Evolutionary conservation across 1,140 invertebrate genomes (phyloP).

Genomic region (Dendroctonus ponderosae): DNA sequence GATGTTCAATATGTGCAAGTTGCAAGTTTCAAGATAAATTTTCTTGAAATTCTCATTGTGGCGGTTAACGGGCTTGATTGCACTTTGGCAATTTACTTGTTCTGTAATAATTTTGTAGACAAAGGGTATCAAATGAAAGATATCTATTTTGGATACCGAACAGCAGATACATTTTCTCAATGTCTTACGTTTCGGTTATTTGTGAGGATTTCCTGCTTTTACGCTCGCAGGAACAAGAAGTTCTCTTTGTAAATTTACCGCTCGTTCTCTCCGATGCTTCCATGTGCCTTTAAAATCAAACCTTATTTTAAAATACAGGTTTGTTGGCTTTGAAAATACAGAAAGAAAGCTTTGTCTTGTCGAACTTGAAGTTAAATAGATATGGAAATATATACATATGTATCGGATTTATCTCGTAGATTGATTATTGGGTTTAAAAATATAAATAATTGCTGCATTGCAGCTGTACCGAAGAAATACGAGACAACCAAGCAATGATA

Average conservation of each 20-base stretch:
- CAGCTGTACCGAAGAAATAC: constrained; percentile 3
- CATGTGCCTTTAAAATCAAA: too few relatives aligned
- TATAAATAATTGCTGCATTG: neutral
- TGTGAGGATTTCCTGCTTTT: constrained; percentile 8
- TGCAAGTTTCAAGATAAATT: too few relatives aligned
- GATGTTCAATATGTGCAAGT: too few relatives aligned
- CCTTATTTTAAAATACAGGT: neutral
- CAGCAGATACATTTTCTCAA: constrained; percentile 5
- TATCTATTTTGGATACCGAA: too few relatives aligned
- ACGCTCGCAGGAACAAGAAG: neutral
- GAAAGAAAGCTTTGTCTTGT: neutral
- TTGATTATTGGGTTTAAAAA: neutral
- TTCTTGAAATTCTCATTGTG: too few relatives aligned
- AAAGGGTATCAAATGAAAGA: too few relatives aligned
- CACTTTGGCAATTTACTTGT: too few relatives aligned
- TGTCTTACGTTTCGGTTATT: constrained; percentile 8
- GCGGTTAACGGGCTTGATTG: too few relatives aligned
- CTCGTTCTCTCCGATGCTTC: neutral
- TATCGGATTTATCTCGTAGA: neutral
- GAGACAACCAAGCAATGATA: constrained; percentile 9
- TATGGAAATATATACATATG: neutral
- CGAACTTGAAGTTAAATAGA: neutral
- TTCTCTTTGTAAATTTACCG: neutral
- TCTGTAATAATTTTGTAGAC: too few relatives aligned
- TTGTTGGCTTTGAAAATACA: neutral